Conservation (phyloP, 2,888 invertebrate species). For the Salpingus planirostris region DNA sequence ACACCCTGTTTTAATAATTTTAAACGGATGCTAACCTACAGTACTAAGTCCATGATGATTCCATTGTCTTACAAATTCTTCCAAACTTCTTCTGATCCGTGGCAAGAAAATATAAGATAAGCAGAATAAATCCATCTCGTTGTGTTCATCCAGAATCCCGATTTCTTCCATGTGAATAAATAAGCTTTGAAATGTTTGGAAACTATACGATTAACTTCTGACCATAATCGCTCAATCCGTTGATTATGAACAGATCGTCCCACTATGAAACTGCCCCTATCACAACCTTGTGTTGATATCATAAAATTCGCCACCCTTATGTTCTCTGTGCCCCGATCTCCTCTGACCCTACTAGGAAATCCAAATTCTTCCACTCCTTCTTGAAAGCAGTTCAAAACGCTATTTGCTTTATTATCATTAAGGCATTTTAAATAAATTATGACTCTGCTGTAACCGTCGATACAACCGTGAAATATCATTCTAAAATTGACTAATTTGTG, state of each 20-base stretch:
- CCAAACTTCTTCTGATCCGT: slow-evolving; percentile 6
- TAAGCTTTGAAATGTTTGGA: slow-evolving; percentile 9
- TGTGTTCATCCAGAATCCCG: slow-evolving; percentile 7
- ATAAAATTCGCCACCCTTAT: slow-evolving; percentile 12
- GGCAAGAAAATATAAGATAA: slow-evolving; percentile 9
- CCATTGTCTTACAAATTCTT: slow-evolving; percentile 12
- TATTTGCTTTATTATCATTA: slow-evolving; percentile 10
- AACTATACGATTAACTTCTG: slow-evolving; percentile 12
- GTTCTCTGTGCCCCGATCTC: slow-evolving; percentile 12
- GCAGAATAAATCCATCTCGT: slow-evolving; percentile 10
- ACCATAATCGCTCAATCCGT: slow-evolving; percentile 12
- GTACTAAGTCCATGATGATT: slow-evolving; percentile 10
- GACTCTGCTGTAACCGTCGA: slow-evolving; percentile 12
- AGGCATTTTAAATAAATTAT: slow-evolving; percentile 13
- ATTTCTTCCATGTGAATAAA: slow-evolving; percentile 10
- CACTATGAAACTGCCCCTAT: slow-evolving; percentile 13
- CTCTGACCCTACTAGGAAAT: slow-evolving; percentile 12
- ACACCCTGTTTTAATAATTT: no score
- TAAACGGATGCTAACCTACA: no score
- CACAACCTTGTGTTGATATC: slow-evolving; percentile 6
- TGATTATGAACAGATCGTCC: slow-evolving; percentile 14
- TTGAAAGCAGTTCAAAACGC: slow-evolving; percentile 10
- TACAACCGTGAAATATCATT: slow-evolving; percentile 12
- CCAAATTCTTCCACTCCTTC: slow-evolving; percentile 11
- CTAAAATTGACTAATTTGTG: slow-evolving; percentile 11